Evolutionary conservation across 1,140 invertebrate genomes (phyloP), one percentile per base, ranked within the genome.

Genomic region (Drosophila pseudoobscura): DNA sequence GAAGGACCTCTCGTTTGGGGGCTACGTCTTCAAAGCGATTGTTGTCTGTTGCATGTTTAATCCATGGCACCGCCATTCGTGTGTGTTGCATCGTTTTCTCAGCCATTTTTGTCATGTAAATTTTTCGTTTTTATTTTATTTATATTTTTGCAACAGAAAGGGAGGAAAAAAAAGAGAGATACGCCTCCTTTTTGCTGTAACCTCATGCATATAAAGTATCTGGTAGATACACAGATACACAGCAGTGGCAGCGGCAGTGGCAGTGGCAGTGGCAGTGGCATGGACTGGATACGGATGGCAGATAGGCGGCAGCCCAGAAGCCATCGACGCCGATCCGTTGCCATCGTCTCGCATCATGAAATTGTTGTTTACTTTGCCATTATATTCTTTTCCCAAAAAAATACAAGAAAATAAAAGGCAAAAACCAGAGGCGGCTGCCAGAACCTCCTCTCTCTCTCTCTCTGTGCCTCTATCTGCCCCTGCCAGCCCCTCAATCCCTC

Each of bases 321-420:
- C 66, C 64, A 70, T 39, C 35, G 35, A 39, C 35, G 35, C 35
- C 35, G 11, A 39, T 39, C 35, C 35, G 35, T 39, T 39, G 35
- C 35, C 35, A 39, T 70, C 66, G 66, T 70, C 66, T 70, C 66
- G 66, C 64, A 70, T 70, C 66, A 70, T 69, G 66, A 69, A 69
- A 69, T 70, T 70, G 66, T 70, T 70, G 66, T 70, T 70, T 70
- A 70, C 66, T 70, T 69, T 70, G 66, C 66, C 66, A 70, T 70
- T 70, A 70, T 69, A 57, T 69, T 69, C 39, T 17, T 41, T 29
- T 24, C n/a, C 50, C 63, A 39, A 35, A 60, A 41, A 11, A 60
- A 61, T 24, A 41, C n/a, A 22, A 4, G 43, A 15, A 15, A 44
- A 55, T 9, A 15, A 35, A 15, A 43, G 31, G 68, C 44, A 63